These are phyloP conservation scores for Hemibagrus wyckioides DNA, from an alignment of 2,113 vertebrate species.

Conservation along the genomic window DNA sequence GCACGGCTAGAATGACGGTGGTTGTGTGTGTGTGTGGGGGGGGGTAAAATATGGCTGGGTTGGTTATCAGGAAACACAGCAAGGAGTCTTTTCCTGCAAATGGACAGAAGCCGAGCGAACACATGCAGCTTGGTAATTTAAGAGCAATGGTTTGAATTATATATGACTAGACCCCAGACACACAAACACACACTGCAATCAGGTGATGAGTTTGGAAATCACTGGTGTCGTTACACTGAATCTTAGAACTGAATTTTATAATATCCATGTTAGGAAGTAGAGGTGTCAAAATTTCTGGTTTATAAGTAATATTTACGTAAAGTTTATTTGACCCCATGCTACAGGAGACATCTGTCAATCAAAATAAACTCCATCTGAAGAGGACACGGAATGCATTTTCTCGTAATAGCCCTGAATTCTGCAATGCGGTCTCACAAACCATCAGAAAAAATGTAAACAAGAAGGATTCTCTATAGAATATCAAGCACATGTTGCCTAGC, in stretches of 20 bases:
- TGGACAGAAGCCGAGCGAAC: constrained; percentile 18
- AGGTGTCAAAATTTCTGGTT: not conserved
- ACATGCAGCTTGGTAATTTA: constrained; percentile 28
- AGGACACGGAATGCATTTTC: too few species aligned
- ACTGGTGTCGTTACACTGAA: not conserved
- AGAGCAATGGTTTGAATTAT: constrained; percentile 41
- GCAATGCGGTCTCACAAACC: too few species aligned
- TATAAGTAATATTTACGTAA: not conserved
- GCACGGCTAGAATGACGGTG: not conserved
- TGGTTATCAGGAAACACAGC: constrained; percentile 35
- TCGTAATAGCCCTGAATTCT: too few species aligned
- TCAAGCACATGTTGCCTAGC: too few species aligned
- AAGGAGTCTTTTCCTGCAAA: constrained; percentile 30
- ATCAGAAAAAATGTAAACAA: too few species aligned
- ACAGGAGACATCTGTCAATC: too few species aligned
- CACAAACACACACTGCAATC: not conserved
- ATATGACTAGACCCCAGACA: constrained; percentile 25
- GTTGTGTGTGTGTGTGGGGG: constrained; percentile 5
- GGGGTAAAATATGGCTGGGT: not conserved
- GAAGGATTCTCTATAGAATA: too few species aligned
- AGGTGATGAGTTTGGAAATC: not conserved
- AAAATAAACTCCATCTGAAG: too few species aligned
- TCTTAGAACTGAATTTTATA: not conserved
- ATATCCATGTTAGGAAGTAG: not conserved
- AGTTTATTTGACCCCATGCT: not conserved